Evolutionary conservation across 2,797 vertebrate genomes (phyloP).

Genomic region (Amazonetta brasiliensis): DNA sequence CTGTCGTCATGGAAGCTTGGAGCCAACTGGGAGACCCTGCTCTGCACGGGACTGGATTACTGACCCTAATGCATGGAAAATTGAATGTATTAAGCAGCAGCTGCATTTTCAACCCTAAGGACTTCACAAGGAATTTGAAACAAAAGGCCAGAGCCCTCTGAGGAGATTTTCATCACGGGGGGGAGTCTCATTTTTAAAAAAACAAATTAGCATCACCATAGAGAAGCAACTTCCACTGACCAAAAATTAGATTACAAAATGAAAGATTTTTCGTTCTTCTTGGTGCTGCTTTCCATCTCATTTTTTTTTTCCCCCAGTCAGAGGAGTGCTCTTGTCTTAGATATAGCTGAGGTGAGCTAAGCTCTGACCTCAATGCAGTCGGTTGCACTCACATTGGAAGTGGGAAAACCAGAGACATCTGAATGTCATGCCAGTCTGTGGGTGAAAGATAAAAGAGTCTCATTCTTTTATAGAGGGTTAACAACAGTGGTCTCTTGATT

Average conservation of each 20-base stretch:
- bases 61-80: slow-evolving; percentile 59
- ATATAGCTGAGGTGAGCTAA: slow-evolving; percentile 58
- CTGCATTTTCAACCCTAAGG: slow-evolving; percentile 40
- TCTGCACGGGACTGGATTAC: slow-evolving; percentile 56
- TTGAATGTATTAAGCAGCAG: slow-evolving; percentile 58
- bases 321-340: slow-evolving; percentile 36
- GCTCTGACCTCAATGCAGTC: slow-evolving; percentile 65
- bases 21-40: slow-evolving; percentile 55
- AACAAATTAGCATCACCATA: slow-evolving; percentile 72
- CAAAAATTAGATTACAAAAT: slow-evolving; percentile 63
- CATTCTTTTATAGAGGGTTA: slow-evolving; percentile 15
- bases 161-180: slow-evolving; percentile 61
- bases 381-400: slow-evolving; percentile 43
- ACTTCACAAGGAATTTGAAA: slow-evolving; percentile 72
- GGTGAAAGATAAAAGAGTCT: slow-evolving; percentile 32
- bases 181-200: slow-evolving; percentile 54
- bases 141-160: slow-evolving; percentile 61
- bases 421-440: slow-evolving; percentile 6
- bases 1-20: slow-evolving; percentile 63
- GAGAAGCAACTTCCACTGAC: slow-evolving; percentile 54
- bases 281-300: background rate
- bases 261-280: slow-evolving; percentile 33
- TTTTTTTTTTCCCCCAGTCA: background rate
- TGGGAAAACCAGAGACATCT: slow-evolving; percentile 23
- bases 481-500: background rate